A percentile compares a stretch with the other conserved stretches of the same genome.
These are phyloP conservation scores for Agrilus planipennis DNA, from an alignment of 1,140 invertebrate species.

Conservation along the genomic window DNA sequence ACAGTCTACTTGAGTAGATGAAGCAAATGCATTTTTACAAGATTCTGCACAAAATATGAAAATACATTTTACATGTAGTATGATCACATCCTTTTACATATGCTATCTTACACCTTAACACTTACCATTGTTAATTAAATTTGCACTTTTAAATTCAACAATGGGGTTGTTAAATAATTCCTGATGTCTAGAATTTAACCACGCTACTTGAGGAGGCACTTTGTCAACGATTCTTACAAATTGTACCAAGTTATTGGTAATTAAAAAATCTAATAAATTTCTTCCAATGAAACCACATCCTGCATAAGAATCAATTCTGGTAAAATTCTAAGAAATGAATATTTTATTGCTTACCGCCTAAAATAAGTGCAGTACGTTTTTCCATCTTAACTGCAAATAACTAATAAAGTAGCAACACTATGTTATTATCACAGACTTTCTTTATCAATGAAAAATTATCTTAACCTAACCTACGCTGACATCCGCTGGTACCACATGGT, in stretches of 20 bases:
- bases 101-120: background rate
- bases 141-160: constrained; percentile 83
- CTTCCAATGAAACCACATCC: constrained; percentile 88
- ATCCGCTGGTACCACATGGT: too few species aligned
- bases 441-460: too few species aligned
- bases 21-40: constrained; percentile 61
- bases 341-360: constrained; percentile 20
- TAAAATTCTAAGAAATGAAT: background rate
- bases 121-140: constrained; percentile 77
- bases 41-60: constrained; percentile 44
- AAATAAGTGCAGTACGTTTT: constrained; percentile 20
- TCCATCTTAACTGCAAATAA: constrained; percentile 14
- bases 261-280: constrained; percentile 70
- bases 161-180: constrained; percentile 56
- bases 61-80: constrained; percentile 1
- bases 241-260: constrained; percentile 64
- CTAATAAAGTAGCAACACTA: constrained; percentile 5
- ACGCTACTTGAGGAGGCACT: constrained; percentile 82
- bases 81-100: too few species aligned
- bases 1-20: constrained; percentile 37
- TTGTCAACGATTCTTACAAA: constrained; percentile 77
- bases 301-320: constrained; percentile 35
- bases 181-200: constrained; percentile 65
- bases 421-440: too few species aligned
- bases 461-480: too few species aligned